Percentiles rank a stretch among this genome's conserved stretches.
These are phyloP conservation scores for Diphyllodes magnificus DNA, from an alignment of 2,113 vertebrate species.

Conservation along the genomic window DNA sequence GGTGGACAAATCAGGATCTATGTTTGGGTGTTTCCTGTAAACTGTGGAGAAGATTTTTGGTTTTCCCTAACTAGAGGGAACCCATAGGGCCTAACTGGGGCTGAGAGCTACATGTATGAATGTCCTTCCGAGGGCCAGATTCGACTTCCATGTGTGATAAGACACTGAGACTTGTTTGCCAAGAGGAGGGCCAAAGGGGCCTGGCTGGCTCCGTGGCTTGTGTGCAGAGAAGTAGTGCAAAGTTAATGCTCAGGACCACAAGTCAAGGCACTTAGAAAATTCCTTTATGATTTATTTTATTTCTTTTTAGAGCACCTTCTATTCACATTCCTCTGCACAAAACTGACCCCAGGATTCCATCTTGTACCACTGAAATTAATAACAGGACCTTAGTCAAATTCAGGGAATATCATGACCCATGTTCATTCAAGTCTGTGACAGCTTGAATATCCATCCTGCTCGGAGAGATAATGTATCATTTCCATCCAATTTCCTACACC, in stretches of 20 bases:
- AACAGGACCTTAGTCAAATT: neutral
- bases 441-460: neutral
- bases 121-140: neutral
- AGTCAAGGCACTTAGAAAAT: neutral
- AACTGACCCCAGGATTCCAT: neutral
- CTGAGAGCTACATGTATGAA: neutral
- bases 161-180: neutral
- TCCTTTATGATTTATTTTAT: neutral
- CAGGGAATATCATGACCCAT: neutral
- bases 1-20: neutral
- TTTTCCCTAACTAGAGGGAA: neutral
- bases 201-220: neutral
- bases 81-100: rapidly evolving
- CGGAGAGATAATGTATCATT: neutral
- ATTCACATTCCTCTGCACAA: neutral
- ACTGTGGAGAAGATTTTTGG: neutral
- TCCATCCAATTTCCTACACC: neutral
- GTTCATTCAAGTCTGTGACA: neutral
- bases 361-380: neutral
- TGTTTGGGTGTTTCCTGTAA: neutral
- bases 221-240: neutral
- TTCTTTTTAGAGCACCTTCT: neutral
- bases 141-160: rapidly evolving
- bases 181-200: neutral
- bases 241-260: neutral